Conservation (phyloP, 2,113 vertebrate species). For the Chloropsis hardwickii region DNA sequence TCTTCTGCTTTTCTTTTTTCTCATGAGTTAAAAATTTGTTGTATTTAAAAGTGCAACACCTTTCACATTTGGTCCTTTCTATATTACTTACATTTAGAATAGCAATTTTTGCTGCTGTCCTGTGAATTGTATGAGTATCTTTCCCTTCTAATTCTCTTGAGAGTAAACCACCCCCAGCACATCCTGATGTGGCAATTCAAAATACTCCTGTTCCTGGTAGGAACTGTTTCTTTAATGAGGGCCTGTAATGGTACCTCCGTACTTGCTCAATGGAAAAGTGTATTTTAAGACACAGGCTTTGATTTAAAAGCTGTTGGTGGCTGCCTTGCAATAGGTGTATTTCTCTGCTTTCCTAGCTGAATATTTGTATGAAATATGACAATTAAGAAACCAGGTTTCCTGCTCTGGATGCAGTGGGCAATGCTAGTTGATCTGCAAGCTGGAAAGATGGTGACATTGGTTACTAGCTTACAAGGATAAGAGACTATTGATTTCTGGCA, state of each 20-base stretch:
- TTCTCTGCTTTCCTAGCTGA: neutral
- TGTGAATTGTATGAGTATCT: neutral
- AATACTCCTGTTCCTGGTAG: neutral
- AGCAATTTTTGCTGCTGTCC: neutral
- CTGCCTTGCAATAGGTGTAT: neutral
- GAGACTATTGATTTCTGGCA: constrained; percentile 28
- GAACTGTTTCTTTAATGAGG: neutral
- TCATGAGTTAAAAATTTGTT: neutral
- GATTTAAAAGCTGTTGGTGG: constrained; percentile 13
- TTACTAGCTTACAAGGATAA: neutral
- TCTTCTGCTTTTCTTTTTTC: neutral
- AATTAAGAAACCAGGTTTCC: neutral
- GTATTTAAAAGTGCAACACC: neutral
- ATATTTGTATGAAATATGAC: neutral
- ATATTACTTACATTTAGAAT: neutral
- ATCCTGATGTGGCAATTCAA: neutral
- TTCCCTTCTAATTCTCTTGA: neutral
- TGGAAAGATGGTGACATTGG: neutral
- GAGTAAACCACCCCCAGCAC: neutral
- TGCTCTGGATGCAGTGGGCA: neutral
- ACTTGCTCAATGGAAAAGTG: neutral
- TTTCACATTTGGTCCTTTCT: neutral
- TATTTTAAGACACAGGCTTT: neutral
- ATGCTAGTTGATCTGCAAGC: neutral
- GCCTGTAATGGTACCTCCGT: neutral